Evolutionary conservation across 2,797 vertebrate species (phyloP).

Genomic region (Epinephelus coioides): DNA sequence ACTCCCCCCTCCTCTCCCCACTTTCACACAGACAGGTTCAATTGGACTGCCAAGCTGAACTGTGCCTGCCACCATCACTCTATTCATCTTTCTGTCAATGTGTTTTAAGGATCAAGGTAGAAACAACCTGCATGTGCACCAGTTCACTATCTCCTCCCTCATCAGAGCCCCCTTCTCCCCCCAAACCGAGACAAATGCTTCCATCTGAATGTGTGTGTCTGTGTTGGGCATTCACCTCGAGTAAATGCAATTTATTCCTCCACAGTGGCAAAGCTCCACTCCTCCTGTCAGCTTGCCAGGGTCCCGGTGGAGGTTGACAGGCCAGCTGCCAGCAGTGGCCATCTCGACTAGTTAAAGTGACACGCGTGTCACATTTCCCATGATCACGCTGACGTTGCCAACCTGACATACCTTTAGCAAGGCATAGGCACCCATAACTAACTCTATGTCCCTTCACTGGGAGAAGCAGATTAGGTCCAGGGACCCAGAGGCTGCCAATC

Average conservation of each 20-base stretch:
- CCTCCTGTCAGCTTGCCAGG: slow-evolving; percentile 77
- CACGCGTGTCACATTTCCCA: slow-evolving; percentile 80
- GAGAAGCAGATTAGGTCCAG: slow-evolving; percentile 49
- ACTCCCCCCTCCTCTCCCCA: neutral
- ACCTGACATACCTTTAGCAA: slow-evolving; percentile 80
- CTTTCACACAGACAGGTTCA: slow-evolving; percentile 46
- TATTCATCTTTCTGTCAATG: slow-evolving; percentile 67
- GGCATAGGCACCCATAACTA: slow-evolving; percentile 73
- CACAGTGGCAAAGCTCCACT: slow-evolving; percentile 67
- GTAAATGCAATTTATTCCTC: slow-evolving; percentile 78
- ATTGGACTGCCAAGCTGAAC: slow-evolving; percentile 46
- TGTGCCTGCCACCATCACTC: slow-evolving; percentile 50
- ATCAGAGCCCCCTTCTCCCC: slow-evolving; percentile 36
- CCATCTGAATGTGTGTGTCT: slow-evolving; percentile 37
- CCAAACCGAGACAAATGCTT: slow-evolving; percentile 47
- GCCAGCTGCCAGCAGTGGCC: slow-evolving; percentile 76
- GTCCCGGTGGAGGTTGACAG: slow-evolving; percentile 79
- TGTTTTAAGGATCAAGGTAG: slow-evolving; percentile 62
- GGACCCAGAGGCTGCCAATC: slow-evolving; percentile 73
- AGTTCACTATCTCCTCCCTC: slow-evolving; percentile 46
- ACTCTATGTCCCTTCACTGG: slow-evolving; percentile 62
- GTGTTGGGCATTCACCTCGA: slow-evolving; percentile 63
- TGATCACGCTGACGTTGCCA: slow-evolving; percentile 77
- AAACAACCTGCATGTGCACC: slow-evolving; percentile 36
- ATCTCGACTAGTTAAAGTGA: slow-evolving; percentile 79